Percentiles rank a stretch among this genome's conserved stretches.
Evolutionary conservation across 2,888 invertebrate species (phyloP).

Genomic region (Elegia similella): DNA sequence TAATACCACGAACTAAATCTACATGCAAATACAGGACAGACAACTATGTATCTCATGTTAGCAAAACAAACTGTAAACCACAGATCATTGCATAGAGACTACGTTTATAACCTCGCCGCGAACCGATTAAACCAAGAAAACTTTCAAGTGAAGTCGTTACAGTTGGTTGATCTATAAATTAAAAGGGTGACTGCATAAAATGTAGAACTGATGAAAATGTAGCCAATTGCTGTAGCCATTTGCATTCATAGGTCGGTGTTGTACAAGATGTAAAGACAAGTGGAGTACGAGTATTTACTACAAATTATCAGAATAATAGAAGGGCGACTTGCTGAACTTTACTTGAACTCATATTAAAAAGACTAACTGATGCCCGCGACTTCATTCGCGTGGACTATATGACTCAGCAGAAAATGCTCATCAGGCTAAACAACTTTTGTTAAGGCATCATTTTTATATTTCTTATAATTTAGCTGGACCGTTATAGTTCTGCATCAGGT

Average conservation of each 20-base stretch:
- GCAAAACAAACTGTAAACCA: not conserved
- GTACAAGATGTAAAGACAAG: constrained; percentile 38
- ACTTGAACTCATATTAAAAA: too few relatives aligned
- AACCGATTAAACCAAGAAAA: not conserved
- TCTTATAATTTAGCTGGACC: too few relatives aligned
- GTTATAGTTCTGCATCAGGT: too few relatives aligned
- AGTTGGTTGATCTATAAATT: constrained; percentile 1
- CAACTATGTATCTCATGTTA: not conserved
- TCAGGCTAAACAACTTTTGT: too few relatives aligned
- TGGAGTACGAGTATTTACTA: constrained; percentile 15
- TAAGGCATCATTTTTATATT: too few relatives aligned
- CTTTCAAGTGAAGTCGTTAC: not conserved
- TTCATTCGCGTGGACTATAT: too few relatives aligned
- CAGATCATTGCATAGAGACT: not conserved
- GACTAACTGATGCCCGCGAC: too few relatives aligned
- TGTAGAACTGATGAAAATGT: constrained; percentile 9
- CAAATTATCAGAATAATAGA: not conserved
- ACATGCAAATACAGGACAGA: too few relatives aligned
- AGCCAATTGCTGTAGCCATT: constrained; percentile 18
- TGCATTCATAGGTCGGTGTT: constrained; percentile 28
- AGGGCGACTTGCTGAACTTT: not conserved
- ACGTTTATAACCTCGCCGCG: not conserved
- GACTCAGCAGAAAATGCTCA: too few relatives aligned
- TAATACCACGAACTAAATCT: not conserved
- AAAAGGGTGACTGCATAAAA: constrained; percentile 5